These are phyloP conservation scores for Netelia inedita DNA, from an alignment of 2,888 invertebrate genomes.

Conservation along the genomic window DNA sequence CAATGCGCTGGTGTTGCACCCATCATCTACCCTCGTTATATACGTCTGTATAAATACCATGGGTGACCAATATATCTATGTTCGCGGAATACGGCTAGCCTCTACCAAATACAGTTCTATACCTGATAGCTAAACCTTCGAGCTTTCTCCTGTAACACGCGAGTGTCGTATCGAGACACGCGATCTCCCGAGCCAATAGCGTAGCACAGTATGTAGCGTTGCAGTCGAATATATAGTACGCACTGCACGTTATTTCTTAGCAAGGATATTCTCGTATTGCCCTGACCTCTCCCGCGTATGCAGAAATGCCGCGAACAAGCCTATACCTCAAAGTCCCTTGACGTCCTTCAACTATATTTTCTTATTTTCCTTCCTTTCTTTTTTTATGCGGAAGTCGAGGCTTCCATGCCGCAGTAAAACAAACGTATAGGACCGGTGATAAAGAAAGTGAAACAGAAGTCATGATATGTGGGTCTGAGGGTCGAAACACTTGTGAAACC, in stretches of 20 bases:
- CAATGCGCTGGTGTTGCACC: slow-evolving; percentile 4
- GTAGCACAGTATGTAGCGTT: slow-evolving; percentile 26
- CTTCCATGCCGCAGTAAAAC: background rate
- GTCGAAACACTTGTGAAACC: too few species aligned
- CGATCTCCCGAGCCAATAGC: slow-evolving; percentile 48
- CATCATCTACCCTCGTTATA: background rate
- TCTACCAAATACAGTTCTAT: slow-evolving; percentile 30
- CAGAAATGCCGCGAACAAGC: slow-evolving; percentile 37
- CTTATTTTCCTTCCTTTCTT: background rate
- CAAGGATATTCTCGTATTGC: slow-evolving; percentile 56
- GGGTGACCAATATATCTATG: background rate
- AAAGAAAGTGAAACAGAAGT: slow-evolving; percentile 2
- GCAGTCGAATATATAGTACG: slow-evolving; percentile 10
- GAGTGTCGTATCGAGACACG: slow-evolving; percentile 59
- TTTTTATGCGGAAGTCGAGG: slow-evolving; percentile 12
- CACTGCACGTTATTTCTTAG: slow-evolving; percentile 27
- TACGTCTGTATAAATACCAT: background rate
- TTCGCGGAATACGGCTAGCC: slow-evolving; percentile 7
- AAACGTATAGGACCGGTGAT: background rate
- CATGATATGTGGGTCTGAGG: background rate
- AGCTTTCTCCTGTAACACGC: slow-evolving; percentile 53
- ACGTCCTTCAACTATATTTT: slow-evolving; percentile 18
- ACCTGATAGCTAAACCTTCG: slow-evolving; percentile 43
- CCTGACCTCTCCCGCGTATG: slow-evolving; percentile 54
- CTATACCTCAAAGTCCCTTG: slow-evolving; percentile 29